Base-by-base conservation (phyloP, 1,140 invertebrate genomes). In the Drosophila burlai region DNA sequence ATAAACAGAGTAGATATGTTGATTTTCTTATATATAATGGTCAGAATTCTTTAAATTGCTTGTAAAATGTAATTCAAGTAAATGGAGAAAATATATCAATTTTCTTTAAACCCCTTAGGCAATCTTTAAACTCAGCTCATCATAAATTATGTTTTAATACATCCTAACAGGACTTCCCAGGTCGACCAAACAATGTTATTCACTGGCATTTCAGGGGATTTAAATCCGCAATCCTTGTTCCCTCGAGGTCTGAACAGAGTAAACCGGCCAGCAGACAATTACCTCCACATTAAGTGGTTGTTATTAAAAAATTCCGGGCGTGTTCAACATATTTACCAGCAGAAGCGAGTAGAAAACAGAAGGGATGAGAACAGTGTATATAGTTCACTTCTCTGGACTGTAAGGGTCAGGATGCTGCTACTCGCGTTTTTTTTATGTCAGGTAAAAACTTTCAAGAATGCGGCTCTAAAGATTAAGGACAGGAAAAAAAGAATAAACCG, bases 241-340 rank as follows among this genome's bases (percentile, higher is more conserved):
- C 68, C 46, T 38, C 13, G 31, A 11, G 45, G 54, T 72, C 54
- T 50, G 45, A 49, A 72, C 26, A n/a, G 57, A 61, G 55, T 69
- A n/a, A 61, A 36, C 75, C 57, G 62, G 64, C 40, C 50, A 38
- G 38, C 47, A 76, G 38, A 76, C 47, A 47, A 67, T 78, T 77
- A 78, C 65, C 74, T 77, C 57, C 50, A 42, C 64, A 77, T 78
- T 78, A 78, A 78, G 75, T 49, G 50, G 11, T 64, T 69, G 57
- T 78, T 78, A 77, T 78, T 78, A 77, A 78, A 73, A 77, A 78
- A 78, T 69, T 68, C 64, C 43, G 21, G 40, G 43, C 63, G 36
- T 57, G 42, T 58, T 57, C 58, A 62, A 58, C 74, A 77, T 62
- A 45, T 68, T 77, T 68, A 16, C 24, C 40, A 52, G 24, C 60